Conservation (phyloP, 2,888 invertebrate genomes). For the Anorthoa munda region DNA sequence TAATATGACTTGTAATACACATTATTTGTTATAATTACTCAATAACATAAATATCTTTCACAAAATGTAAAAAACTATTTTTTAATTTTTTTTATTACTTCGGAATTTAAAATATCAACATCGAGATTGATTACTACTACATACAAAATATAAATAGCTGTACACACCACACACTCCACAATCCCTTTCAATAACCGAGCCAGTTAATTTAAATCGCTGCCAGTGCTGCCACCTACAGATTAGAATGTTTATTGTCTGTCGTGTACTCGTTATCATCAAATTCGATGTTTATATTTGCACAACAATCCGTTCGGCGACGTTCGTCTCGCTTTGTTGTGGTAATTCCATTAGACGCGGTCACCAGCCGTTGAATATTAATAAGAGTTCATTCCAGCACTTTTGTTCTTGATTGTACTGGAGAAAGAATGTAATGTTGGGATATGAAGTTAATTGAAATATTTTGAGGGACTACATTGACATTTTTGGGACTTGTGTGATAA, state of each 20-base stretch:
- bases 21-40: too few relatives aligned
- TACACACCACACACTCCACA: constrained; percentile 8
- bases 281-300: constrained; percentile 88
- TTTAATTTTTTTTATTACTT: too few relatives aligned
- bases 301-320: constrained; percentile 78
- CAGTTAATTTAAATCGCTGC: constrained; percentile 61
- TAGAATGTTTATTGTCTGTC: constrained; percentile 69
- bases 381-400: constrained; percentile 76
- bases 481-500: constrained; percentile 12
- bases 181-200: constrained; percentile 26
- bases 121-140: background rate
- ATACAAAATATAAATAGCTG: background rate
- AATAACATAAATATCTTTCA: background rate
- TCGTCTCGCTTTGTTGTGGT: constrained; percentile 87
- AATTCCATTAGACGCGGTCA: constrained; percentile 87
- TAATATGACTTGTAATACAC: background rate
- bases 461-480: constrained; percentile 21
- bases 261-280: constrained; percentile 79
- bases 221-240: constrained; percentile 62
- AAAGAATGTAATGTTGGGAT: constrained; percentile 43
- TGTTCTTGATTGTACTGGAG: constrained; percentile 69
- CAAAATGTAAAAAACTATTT: background rate
- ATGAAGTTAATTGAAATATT: constrained; percentile 52
- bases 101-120: background rate
- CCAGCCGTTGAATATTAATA: constrained; percentile 86